A percentile compares a stretch with the other conserved stretches of the same genome.
Conservation (phyloP, 2,888 invertebrate genomes). For the Apantesis nais region DNA sequence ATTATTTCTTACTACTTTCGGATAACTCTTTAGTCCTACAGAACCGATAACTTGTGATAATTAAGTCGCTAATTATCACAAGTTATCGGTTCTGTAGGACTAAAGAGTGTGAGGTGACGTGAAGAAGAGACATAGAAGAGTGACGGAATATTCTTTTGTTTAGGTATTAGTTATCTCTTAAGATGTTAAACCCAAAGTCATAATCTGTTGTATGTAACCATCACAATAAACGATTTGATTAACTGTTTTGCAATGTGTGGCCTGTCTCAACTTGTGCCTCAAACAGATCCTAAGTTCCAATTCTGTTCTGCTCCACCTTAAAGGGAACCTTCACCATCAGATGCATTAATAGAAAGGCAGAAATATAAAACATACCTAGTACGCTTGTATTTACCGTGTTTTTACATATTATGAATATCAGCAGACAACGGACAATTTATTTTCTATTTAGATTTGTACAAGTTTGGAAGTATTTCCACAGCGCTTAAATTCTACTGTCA, state of each 20-base stretch:
- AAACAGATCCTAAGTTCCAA: background rate
- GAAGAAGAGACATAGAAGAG: background rate
- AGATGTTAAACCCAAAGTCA: background rate
- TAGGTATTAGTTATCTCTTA: background rate
- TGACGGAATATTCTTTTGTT: background rate
- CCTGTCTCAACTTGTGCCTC: background rate
- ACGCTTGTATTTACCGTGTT: background rate
- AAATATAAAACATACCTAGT: background rate
- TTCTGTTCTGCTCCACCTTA: background rate
- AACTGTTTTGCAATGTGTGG: background rate
- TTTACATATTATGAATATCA: background rate
- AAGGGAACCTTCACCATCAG: background rate
- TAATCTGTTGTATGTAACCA: background rate
- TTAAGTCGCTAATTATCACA: background rate
- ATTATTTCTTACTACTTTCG: too few relatives aligned
- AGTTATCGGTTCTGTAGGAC: background rate
- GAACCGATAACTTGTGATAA: background rate
- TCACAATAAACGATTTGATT: background rate
- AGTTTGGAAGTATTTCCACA: background rate
- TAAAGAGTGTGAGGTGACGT: too few relatives aligned
- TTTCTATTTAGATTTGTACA: background rate
- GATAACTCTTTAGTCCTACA: background rate
- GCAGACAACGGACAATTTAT: background rate
- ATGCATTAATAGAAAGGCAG: background rate
- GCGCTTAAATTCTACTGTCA: background rate